phyloP scores from a whole-genome alignment of 2,888 invertebrate genomes.

The Phyllotreta cruciferae region DNA sequence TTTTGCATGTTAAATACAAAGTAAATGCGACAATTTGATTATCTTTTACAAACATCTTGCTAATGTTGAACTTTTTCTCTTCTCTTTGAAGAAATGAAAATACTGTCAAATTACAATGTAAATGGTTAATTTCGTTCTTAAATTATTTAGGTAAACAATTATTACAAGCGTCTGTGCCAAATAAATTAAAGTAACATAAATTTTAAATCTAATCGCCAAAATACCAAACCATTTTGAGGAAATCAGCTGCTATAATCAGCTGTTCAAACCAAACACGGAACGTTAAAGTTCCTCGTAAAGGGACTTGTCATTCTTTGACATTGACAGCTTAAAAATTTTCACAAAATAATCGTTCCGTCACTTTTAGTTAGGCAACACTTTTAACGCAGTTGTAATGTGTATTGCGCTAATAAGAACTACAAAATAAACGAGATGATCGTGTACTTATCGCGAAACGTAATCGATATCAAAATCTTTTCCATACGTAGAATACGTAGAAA shows the following conservation, averaged over 20 bases:
- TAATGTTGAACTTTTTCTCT: slow-evolving; percentile 13
- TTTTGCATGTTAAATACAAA: slow-evolving; percentile 95
- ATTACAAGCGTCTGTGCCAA: slow-evolving; percentile 4
- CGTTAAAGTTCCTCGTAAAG: slow-evolving; percentile 9
- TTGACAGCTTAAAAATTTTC: no score
- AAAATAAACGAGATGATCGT: no score
- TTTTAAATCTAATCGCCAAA: slow-evolving; percentile 24
- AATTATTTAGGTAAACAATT: neutral
- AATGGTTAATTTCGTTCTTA: slow-evolving; percentile 8
- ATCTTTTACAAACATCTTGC: slow-evolving; percentile 81
- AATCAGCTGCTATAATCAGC: slow-evolving; percentile 42
- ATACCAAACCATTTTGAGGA: slow-evolving; percentile 37
- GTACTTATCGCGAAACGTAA: no score
- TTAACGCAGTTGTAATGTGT: neutral
- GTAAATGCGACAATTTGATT: slow-evolving; percentile 96
- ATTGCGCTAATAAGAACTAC: no score
- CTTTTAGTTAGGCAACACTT: neutral
- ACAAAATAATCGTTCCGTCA: no score
- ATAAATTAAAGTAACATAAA: slow-evolving; percentile 17
- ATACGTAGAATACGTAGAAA: no score
- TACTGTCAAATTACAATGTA: slow-evolving; percentile 11
- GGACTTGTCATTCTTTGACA: no score
- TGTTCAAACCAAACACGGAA: slow-evolving; percentile 23
- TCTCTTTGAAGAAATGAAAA: slow-evolving; percentile 21
- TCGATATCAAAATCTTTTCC: no score